Percentiles rank a stretch among this genome's conserved stretches.
These are phyloP conservation scores for Notothenia coriiceps DNA, from an alignment of 2,113 vertebrate genomes.

Conservation along the genomic window DNA sequence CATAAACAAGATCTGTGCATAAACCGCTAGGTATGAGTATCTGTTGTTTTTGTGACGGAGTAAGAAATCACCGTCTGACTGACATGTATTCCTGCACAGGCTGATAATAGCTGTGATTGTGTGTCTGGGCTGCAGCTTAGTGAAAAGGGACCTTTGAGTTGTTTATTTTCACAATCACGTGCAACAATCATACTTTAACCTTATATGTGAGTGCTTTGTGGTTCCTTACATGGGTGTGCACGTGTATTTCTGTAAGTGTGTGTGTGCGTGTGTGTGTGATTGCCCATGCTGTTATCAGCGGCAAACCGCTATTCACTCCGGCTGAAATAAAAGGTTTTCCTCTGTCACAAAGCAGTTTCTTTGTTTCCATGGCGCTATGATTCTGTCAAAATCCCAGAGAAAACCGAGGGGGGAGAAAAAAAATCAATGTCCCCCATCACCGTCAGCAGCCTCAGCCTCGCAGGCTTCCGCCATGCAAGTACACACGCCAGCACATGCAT, in stretches of 20 bases:
- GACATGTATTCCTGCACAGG: slow-evolving; percentile 41
- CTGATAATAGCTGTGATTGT: slow-evolving; percentile 68
- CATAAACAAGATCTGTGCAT: slow-evolving; percentile 3
- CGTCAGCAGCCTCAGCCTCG: slow-evolving; percentile 70
- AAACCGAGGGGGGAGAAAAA: slow-evolving; percentile 87
- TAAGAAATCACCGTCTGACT: slow-evolving; percentile 37
- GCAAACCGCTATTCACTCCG: slow-evolving; percentile 92
- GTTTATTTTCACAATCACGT: slow-evolving; percentile 77
- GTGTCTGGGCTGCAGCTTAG: slow-evolving; percentile 69
- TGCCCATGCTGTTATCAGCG: slow-evolving; percentile 83
- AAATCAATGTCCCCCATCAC: slow-evolving; percentile 93
- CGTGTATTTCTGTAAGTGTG: slow-evolving; percentile 3
- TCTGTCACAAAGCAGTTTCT: slow-evolving; percentile 96
- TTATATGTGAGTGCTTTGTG: slow-evolving; percentile 57
- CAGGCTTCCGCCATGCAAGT: slow-evolving; percentile 63
- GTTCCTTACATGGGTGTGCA: slow-evolving; percentile 28
- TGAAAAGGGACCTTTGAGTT: slow-evolving; percentile 73
- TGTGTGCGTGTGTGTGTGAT: slow-evolving; percentile 65
- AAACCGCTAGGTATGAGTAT: background rate
- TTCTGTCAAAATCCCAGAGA: slow-evolving; percentile 97
- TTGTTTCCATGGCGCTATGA: slow-evolving; percentile 99
- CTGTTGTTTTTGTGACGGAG: slow-evolving; percentile 9
- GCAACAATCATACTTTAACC: slow-evolving; percentile 77
- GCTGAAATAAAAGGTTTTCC: slow-evolving; percentile 94
- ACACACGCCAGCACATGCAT: slow-evolving; percentile 57